Evolutionary conservation across 53 echinoderm and acorn worm species (phyloP), one percentile per base, ranked within the genome.

Genomic region (Stichopus horrens): DNA sequence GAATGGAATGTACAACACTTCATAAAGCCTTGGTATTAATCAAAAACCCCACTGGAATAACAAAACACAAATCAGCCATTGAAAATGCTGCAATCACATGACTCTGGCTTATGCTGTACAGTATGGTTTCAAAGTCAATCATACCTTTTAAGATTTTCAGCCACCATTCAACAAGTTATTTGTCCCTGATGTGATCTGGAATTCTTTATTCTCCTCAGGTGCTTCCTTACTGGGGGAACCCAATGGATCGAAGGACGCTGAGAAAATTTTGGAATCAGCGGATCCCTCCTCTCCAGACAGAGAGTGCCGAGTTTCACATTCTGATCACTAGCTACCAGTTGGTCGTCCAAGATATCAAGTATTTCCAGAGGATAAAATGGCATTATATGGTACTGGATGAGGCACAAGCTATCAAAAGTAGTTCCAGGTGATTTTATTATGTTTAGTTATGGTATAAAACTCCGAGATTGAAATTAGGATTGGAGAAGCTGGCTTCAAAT

Each of bases 281-380:
- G 22, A 58, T 86, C 5, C 58, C 89, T 4, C 88, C 90, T 52
- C 86, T 96, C 0, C 96, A 93, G 71, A 94, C 92, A 10, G 92
- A 91, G 21, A 93, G 94, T 81, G 93, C 94, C 0, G 95, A 95
- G 89, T 99, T 99, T 83, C 99, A 99, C 92, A 99, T 99, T 91
- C 90, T 99, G 13, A 96, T 99, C 83, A 99, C 99, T 83, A 99
- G 99, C 84, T 99, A 99, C 90, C 99, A 99, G 92, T 90, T 99
- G 55, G 99, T 99, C 59, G 96, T 99, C 4, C 99, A 99, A 81
- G 99, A 99, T 83, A 94, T 99, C 83, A 93, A 91, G 71, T 99
- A 99, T 88, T 99, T 99, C 91, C 99, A 99, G 90, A 91, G 96
- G 53, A 99, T 99, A 92, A 94, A 93, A 82, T 99, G 99, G 99